Conservation (phyloP, 2,113 vertebrate species). For the Acrocephalus kingi region DNA sequence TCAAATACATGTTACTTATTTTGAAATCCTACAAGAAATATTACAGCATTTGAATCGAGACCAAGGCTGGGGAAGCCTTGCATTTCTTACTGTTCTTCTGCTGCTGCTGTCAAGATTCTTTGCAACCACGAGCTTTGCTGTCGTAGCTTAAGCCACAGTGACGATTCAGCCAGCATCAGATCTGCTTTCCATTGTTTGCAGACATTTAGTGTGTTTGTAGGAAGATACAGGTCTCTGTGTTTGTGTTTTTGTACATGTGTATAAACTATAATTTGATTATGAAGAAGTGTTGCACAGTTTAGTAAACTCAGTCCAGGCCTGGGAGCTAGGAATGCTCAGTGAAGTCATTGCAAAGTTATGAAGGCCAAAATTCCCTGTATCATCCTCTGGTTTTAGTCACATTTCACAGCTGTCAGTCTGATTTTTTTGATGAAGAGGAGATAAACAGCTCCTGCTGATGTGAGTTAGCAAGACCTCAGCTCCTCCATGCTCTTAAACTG, state of each 20-base stretch:
- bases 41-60: not conserved
- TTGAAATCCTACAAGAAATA: not conserved
- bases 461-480: not conserved
- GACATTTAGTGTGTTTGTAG: accelerated
- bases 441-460: not conserved
- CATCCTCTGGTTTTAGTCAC: not conserved
- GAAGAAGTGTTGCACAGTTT: not conserved
- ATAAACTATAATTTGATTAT: not conserved
- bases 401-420: not conserved
- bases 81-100: not conserved
- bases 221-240: not conserved
- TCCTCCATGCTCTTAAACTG: not conserved
- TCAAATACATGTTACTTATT: not conserved
- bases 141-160: accelerated
- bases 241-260: not conserved
- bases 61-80: not conserved
- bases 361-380: slow-evolving; percentile 5
- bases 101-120: not conserved
- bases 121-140: accelerated
- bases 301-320: not conserved
- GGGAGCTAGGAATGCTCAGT: not conserved
- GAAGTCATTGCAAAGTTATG: slow-evolving; percentile 26
- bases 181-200: not conserved
- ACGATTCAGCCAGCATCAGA: not conserved
- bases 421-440: not conserved